Evolutionary conservation across 2,113 vertebrate genomes (phyloP), one percentile per base, ranked within the genome.

Genomic region (Apaloderma vittatum): DNA sequence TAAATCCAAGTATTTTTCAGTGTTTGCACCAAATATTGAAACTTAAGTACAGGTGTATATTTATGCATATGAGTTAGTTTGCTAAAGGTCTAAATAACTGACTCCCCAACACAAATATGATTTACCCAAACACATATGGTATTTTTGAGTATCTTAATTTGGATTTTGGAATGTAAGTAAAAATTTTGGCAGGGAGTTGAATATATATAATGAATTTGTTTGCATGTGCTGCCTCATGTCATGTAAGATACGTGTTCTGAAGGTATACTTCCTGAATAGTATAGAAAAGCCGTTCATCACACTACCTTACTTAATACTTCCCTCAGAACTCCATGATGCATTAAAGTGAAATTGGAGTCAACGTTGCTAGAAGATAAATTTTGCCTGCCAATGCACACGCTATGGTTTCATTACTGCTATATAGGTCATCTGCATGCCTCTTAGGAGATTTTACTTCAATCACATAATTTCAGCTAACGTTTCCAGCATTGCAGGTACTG

Each of bases 51-150:
- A 49, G 3, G 3, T 66, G 11, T 54, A 26, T 21, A 24, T 65
- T 70, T 70, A 20, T 49, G 6, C 20, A 29, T 52, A 12, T 10
- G 5, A 54, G 8, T 8, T 36, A 75, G 11, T 9, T 13, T 43
- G 4, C 5, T 22, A 75, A 66, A 68, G 20, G 6, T 37, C 77
- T 68, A 52, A 68, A 37, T 30, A 37, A 37, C 2, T 55, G 2
- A 55, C 9, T 72, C 4, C 6, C 1, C 1, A 49, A 36, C 6
- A 45, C 9, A 81, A 71, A 52, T 36, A 30, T 0, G 0, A 24
- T 68, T 79, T 76, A 46, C 5, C 4, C 19, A 77, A 88, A 70
- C 16, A 55, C 2, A 13, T n/a, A n/a, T 4, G 3, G 3, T 14
- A 26, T 15, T 54, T 59, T 34, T 52, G 29, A 55, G 8, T 58